These are phyloP conservation scores for Euglossa dilemma DNA, from an alignment of 1,140 invertebrate genomes.

Conservation along the genomic window DNA sequence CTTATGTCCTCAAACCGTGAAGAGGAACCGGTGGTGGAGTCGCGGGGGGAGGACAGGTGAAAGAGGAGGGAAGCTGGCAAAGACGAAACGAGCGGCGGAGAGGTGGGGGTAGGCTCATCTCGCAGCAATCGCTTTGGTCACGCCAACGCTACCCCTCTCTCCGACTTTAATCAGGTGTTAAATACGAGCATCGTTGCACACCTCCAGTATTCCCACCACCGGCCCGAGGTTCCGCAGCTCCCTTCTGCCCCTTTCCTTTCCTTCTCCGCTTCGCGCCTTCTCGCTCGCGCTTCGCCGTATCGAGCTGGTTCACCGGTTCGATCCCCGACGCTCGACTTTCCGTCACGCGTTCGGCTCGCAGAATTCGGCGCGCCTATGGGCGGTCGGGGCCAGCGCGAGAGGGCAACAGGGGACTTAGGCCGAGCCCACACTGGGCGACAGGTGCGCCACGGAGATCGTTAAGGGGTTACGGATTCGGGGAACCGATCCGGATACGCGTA, in stretches of 20 bases:
- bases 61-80: slow-evolving; percentile 50
- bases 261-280: background rate
- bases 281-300: too few relatives aligned
- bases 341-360: too few relatives aligned
- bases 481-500: background rate
- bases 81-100: slow-evolving; percentile 53
- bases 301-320: background rate
- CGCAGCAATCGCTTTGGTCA: slow-evolving; percentile 75
- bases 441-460: slow-evolving; percentile 46
- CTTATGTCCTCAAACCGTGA: slow-evolving; percentile 74
- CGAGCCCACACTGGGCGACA: slow-evolving; percentile 34
- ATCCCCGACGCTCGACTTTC: slow-evolving; percentile 6
- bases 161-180: slow-evolving; percentile 80
- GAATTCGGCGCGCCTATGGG: background rate
- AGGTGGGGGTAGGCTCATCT: slow-evolving; percentile 67
- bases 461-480: slow-evolving; percentile 1
- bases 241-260: background rate
- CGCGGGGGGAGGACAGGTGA: slow-evolving; percentile 54
- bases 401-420: slow-evolving; percentile 18
- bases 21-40: slow-evolving; percentile 34
- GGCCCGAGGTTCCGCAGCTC: slow-evolving; percentile 1
- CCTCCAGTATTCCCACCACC: slow-evolving; percentile 51
- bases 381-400: background rate
- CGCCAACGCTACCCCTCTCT: slow-evolving; percentile 69
- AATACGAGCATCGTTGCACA: slow-evolving; percentile 77